phyloP scores from a whole-genome alignment of 2,113 vertebrate species.

The Hemiprocne comata region DNA sequence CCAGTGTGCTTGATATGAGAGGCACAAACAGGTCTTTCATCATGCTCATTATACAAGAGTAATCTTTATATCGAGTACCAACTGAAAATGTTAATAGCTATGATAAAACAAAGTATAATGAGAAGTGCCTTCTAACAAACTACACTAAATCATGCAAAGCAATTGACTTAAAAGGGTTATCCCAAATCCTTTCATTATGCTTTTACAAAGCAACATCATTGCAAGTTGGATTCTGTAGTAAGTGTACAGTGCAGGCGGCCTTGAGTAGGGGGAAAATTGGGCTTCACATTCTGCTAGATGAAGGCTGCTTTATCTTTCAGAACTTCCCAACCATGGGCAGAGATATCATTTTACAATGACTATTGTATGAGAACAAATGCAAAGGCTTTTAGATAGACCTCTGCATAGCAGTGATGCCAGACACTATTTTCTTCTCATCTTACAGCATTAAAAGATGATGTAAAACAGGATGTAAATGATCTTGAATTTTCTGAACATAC shows the following conservation, averaged over 20 bases:
- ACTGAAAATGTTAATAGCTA: constrained; percentile 40
- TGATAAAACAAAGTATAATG: constrained; percentile 41
- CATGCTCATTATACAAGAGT: constrained; percentile 24
- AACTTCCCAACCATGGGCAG: constrained; percentile 45
- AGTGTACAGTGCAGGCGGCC: background rate
- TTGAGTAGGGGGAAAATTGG: constrained; percentile 24
- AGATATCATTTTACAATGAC: constrained; percentile 67
- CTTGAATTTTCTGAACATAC: background rate
- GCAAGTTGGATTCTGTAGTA: constrained; percentile 30
- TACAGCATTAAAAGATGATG: constrained; percentile 53
- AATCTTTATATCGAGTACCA: constrained; percentile 49
- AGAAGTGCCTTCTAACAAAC: constrained; percentile 22
- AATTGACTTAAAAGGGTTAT: constrained; percentile 12
- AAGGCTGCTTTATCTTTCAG: constrained; percentile 65
- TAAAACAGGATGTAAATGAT: constrained; percentile 41
- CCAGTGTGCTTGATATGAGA: constrained; percentile 1
- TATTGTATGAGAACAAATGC: constrained; percentile 57
- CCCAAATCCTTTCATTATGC: constrained; percentile 30
- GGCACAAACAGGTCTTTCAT: constrained; percentile 56
- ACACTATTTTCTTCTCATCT: constrained; percentile 74
- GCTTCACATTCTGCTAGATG: background rate
- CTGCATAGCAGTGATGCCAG: constrained; percentile 50
- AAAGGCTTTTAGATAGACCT: constrained; percentile 44
- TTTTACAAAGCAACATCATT: background rate
- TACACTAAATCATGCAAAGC: background rate